Base-by-base conservation (phyloP, 2,113 vertebrate species). In the Cyanoderma ruficeps region DNA sequence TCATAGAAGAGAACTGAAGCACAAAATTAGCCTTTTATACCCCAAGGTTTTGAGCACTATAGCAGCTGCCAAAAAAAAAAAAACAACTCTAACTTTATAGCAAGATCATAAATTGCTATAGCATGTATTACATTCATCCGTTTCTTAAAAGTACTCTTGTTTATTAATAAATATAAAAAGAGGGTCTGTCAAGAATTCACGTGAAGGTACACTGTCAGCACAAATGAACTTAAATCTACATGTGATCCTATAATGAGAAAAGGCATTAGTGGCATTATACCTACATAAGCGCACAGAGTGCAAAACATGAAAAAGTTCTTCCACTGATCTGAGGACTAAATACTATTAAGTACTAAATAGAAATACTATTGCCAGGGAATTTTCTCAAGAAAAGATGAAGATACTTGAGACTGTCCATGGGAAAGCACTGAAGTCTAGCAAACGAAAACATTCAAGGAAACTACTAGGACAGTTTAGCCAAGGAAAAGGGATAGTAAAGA, bases 321-420 rank as follows among this genome's bases (percentile, higher is more conserved):
- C 33, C 17, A 42, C 19, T 41, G 35, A 76, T 37, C 19, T 17
- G 15, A 80, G 8, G 28, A 47, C 30, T 55, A 37, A 37, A 37
- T 37, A 37, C 37, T 37, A 37, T 37, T 37, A 37, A 61, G 7
- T 46, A 84, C 31, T 46, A 55, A 50, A 18, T 0, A 52, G 17
- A 85, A 75, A n/a, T 28, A 52, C 23, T 35, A 46, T 1, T 55
- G 28, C 13, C 25, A 46, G 21, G 4, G 20, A 83, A 46, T 1
- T 6, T 37, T 37, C 27, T 80, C 44, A 80, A 21, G n/a, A 64
- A 88, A 90, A 68, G 12, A 24, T 52, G 18, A 46, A 93, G 55
- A 83, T 25, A 41, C 0, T 24, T 20, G 5, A 35, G 1, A 27
- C 3, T 22, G 7, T 31, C 31, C 23, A 20, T 1, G 69, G 13